These are phyloP conservation scores for Eupeodes luniger DNA, from an alignment of 2,888 invertebrate genomes.

Conservation along the genomic window DNA sequence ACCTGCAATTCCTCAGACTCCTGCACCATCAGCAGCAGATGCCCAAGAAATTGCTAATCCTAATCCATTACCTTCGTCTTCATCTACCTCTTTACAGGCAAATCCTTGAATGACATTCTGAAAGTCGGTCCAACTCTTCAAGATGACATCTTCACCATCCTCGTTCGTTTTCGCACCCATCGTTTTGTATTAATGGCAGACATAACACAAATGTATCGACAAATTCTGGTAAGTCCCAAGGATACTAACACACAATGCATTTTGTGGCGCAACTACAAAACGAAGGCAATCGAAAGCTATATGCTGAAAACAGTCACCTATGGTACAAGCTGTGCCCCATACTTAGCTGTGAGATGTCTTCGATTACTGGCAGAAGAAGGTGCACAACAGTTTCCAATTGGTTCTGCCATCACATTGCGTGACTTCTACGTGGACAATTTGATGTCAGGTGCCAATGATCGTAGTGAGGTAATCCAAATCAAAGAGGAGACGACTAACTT, in stretches of 20 bases:
- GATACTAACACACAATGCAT: no score
- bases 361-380: constrained; percentile 32
- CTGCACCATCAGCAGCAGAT: background rate
- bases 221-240: no score
- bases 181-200: constrained; percentile 29
- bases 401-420: constrained; percentile 20
- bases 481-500: no score
- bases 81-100: constrained; percentile 31
- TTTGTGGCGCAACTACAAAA: no score
- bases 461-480: no score
- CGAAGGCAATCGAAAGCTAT: constrained; percentile 39
- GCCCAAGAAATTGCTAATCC: constrained; percentile 1
- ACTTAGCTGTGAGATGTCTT: constrained; percentile 22
- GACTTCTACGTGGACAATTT: constrained; percentile 60
- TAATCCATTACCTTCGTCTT: background rate
- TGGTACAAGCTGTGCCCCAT: constrained; percentile 35
- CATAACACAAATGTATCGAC: constrained; percentile 37
- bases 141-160: constrained; percentile 43
- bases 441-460: no score
- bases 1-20: background rate
- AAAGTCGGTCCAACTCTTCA: constrained; percentile 16
- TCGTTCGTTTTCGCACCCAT: constrained; percentile 31
- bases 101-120: no score
- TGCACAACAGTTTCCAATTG: constrained; percentile 21
- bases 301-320: background rate